Evolutionary conservation across 2,797 vertebrate species (phyloP), one percentile per base, ranked within the genome.

Genomic region (Enteromius mattozi): DNA sequence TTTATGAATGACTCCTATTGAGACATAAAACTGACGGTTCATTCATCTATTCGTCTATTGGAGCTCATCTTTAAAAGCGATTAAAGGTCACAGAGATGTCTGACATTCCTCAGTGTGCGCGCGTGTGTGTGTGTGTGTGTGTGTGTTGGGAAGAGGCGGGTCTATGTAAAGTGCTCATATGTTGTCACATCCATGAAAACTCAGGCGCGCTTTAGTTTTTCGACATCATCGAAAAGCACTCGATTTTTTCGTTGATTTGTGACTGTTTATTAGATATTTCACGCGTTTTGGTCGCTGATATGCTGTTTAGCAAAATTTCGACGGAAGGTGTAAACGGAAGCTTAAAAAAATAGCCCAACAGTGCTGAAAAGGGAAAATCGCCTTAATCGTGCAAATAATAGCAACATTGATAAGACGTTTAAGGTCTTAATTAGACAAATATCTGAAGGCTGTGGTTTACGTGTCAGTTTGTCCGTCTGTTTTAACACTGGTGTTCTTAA

Each of bases 211-310:
- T 66, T 12, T 42, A 19, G 6, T 54, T 68, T 16, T n/a, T 69
- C 24, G 4, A 35, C 70, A n/a, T 21, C 56, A 42, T 35, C 37
- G 70, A 69, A 78, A 83, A 13, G 33, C 16, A 56, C 12, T 7
- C 35, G 16, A n/a, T 71, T 61, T 76, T 78, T 88, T 88, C 86
- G 88, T 86, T 87, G n/a, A 42, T 35, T 37, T 49, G 27, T 7
- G 9, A 45, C 14, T 42, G 51, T 33, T 45, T 59, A 8, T 59
- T n/a, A 21, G 17, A 33, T 16, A 0, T 7, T 33, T 21, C 6
- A 0, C 27, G 14, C 13, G 14, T 74, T 78, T 59, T 7, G 7
- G 13, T 0, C 2, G 35, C 6, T n/a, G 12, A 59, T 45, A 35
- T 56, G 1, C 9, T 0, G 16, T 30, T 42, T 42, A 16, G 1